phyloP scores from a whole-genome alignment of 2,797 vertebrate genomes.

The Anguilla megastoma region DNA sequence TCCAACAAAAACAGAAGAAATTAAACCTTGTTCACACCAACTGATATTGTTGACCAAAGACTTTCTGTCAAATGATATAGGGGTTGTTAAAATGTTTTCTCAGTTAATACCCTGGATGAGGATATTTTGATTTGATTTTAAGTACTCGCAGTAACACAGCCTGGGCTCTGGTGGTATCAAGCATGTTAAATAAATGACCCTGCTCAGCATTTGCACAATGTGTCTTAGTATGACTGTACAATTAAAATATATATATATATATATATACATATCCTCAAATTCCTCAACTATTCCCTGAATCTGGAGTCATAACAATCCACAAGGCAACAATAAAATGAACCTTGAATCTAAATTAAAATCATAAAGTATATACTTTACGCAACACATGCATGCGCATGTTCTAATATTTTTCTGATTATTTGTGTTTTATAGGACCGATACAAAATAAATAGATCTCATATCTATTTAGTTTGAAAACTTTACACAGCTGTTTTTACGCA shows the following conservation, averaged over 20 bases:
- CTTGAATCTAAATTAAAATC: background rate
- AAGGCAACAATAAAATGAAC: background rate
- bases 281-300: background rate
- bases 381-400: background rate
- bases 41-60: slow-evolving; percentile 27
- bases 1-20: slow-evolving; percentile 28
- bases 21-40: slow-evolving; percentile 13
- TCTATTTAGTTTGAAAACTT: background rate
- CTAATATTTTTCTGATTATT: background rate
- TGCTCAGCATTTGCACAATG: slow-evolving; percentile 24
- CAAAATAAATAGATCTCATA: background rate
- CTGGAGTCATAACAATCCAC: background rate
- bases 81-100: slow-evolving; percentile 31
- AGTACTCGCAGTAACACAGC: slow-evolving; percentile 9
- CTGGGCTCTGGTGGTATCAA: slow-evolving; percentile 13
- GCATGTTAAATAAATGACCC: slow-evolving; percentile 28
- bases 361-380: background rate
- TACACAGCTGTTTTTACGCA: background rate
- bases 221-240: slow-evolving; percentile 16
- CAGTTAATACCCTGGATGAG: slow-evolving; percentile 16
- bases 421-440: background rate
- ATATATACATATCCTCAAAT: slow-evolving; percentile 3
- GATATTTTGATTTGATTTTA: slow-evolving; percentile 31
- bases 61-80: slow-evolving; percentile 16
- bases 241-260: too few relatives aligned